Base-by-base conservation (phyloP, 2,113 vertebrate genomes). In the Misgurnus anguillicaudatus region DNA sequence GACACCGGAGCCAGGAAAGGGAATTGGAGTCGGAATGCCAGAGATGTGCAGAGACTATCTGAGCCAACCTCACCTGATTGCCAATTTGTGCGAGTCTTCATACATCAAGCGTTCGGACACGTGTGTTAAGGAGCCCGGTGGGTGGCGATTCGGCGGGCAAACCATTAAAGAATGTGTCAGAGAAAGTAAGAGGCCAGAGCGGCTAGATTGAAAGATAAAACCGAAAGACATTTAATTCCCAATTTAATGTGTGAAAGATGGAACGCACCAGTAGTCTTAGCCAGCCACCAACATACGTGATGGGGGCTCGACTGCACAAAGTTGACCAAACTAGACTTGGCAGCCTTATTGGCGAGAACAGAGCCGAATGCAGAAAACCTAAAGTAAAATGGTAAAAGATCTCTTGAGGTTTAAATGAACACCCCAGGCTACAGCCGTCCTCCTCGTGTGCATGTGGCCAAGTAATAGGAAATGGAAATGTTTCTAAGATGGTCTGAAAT, bases 21-120 rank as follows among this genome's bases (percentile, higher is more conserved):
- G 88, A 85, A 89, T 84, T 87, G 87, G 85, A 89, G 86, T 89
- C 85, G 72, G 86, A 81, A 85, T 87, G 86, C 82, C 70, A 65
- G 24, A 31, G 24, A 73, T 21, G 80, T 82, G 83, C 70, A 81
- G 77, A 85, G 77, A 36, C 84, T 68, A 69, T 88, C 86, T 87
- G 85, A 88, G 89, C 86, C 88, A 87, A 78, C 85, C 86, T 88
- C 86, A 88, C 83, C 89, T 91, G 89, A 91, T 92, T 92, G 86
- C 89, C 90, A 91, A 91, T 92, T 90, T 91, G 83, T 87, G 88
- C 85, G 81, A 81, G 88, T 87, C 87, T 74, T 72, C 81, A 82
- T 84, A 85, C 82, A 87, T 90, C 86, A 91, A 83, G 84, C 71
- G 11, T 51, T 69, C 81, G 85, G 79, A 80, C 74, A 61, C 70